phyloP scores from a whole-genome alignment of 1,140 invertebrate genomes.

The Dolichoris vasculosae region DNA sequence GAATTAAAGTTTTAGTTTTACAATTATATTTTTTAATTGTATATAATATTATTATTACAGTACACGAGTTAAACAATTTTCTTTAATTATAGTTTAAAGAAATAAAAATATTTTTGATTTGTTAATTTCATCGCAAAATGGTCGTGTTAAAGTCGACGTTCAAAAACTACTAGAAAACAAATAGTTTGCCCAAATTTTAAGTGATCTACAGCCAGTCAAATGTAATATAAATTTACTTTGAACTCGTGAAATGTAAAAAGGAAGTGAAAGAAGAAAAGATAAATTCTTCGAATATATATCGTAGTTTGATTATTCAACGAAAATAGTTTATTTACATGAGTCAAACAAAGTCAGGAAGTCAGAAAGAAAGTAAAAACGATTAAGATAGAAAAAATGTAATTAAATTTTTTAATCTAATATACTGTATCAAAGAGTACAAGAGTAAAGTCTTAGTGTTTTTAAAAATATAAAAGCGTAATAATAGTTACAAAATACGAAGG shows the following conservation, averaged over 20 bases:
- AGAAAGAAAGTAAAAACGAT: not conserved
- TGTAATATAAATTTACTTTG: constrained; percentile 4
- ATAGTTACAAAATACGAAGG: not conserved
- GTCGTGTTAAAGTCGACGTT: not conserved
- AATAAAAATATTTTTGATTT: not conserved
- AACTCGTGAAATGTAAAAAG: not conserved
- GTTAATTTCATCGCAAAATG: not conserved
- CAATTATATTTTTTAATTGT: no score
- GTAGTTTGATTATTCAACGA: not conserved
- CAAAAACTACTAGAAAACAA: constrained; percentile 21
- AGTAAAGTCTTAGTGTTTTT: no score
- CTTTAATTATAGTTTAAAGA: not conserved
- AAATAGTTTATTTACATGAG: not conserved
- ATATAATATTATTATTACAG: constrained; percentile 6
- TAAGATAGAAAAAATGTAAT: not conserved
- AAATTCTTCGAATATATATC: not conserved
- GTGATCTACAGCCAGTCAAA: not conserved
- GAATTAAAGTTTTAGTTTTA: not conserved
- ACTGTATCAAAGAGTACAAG: not conserved
- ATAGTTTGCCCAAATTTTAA: constrained; percentile 9
- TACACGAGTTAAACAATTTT: not conserved
- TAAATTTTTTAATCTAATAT: not conserved
- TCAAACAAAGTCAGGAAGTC: no score
- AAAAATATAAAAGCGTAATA: not conserved
- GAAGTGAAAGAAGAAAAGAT: not conserved